These are phyloP conservation scores for Hippocampus mohnikei DNA, from an alignment of 2,113 vertebrate genomes.

Conservation along the genomic window DNA sequence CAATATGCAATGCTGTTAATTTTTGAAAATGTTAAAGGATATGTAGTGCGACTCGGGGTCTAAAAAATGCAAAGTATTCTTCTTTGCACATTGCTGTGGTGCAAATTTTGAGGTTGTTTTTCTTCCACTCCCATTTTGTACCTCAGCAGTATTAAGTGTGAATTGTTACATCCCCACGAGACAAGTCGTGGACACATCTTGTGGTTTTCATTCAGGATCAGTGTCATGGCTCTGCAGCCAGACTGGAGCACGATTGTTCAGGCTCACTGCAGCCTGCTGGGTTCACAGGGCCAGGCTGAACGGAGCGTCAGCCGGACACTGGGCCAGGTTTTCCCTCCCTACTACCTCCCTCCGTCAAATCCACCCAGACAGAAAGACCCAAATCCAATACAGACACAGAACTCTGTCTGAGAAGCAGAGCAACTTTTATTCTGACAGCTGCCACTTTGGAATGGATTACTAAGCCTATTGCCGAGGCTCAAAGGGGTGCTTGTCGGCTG, in stretches of 20 bases:
- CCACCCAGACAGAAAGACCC: slow-evolving; percentile 54
- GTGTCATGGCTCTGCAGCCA: slow-evolving; percentile 50
- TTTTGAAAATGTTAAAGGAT: no score
- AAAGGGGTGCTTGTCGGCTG: slow-evolving; percentile 60
- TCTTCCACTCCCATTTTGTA: not conserved
- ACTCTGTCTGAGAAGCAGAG: slow-evolving; percentile 62
- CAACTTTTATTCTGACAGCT: slow-evolving; percentile 75
- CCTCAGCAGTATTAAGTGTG: slow-evolving; percentile 7
- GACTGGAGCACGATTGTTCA: slow-evolving; percentile 67
- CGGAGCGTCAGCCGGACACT: slow-evolving; percentile 63
- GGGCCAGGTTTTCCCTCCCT: slow-evolving; percentile 56
- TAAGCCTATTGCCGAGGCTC: slow-evolving; percentile 64
- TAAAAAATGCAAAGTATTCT: no score
- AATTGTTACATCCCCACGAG: slow-evolving; percentile 14
- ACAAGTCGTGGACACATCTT: slow-evolving; percentile 63
- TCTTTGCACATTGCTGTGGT: no score
- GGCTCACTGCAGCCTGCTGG: slow-evolving; percentile 67
- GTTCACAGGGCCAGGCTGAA: slow-evolving; percentile 60
- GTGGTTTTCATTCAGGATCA: slow-evolving; percentile 66
- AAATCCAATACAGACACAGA: slow-evolving; percentile 66
- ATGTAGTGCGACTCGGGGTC: no score
- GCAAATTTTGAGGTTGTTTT: not conserved
- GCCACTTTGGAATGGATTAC: slow-evolving; percentile 75
- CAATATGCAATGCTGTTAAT: no score
- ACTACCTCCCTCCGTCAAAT: slow-evolving; percentile 49